These are phyloP conservation scores for Cosmia pyralina DNA, from an alignment of 2,888 invertebrate species.

Conservation along the genomic window DNA sequence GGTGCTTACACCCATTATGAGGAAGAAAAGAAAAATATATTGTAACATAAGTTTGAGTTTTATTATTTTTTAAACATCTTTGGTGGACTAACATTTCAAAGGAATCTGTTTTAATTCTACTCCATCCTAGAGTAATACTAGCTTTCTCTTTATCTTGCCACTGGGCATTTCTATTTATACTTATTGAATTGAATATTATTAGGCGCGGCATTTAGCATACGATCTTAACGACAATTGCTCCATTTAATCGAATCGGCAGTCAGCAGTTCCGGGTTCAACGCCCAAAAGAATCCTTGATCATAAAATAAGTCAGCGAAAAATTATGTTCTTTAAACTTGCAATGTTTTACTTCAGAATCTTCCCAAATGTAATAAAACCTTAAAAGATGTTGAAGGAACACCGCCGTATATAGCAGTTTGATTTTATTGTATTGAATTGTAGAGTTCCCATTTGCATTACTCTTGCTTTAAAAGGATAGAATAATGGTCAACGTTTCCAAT, in stretches of 20 bases:
- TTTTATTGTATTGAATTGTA: slow-evolving; percentile 66
- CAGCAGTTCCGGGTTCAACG: slow-evolving; percentile 46
- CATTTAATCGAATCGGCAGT: neutral
- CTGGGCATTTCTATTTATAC: slow-evolving; percentile 41
- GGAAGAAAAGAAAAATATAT: too few relatives aligned
- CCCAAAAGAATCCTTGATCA: slow-evolving; percentile 6
- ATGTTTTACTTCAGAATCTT: slow-evolving; percentile 32
- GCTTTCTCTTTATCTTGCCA: slow-evolving; percentile 36
- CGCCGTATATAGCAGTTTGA: slow-evolving; percentile 51
- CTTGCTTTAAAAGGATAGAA: slow-evolving; percentile 60
- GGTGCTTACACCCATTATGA: too few relatives aligned
- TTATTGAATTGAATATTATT: slow-evolving; percentile 53
- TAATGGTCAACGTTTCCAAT: slow-evolving; percentile 59
- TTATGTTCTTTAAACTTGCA: slow-evolving; percentile 7
- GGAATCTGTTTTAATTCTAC: slow-evolving; percentile 14
- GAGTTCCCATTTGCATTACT: slow-evolving; percentile 54
- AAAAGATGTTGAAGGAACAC: slow-evolving; percentile 34
- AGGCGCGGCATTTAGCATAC: slow-evolving; percentile 40
- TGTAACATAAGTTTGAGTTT: neutral
- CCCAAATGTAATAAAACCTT: slow-evolving; percentile 40
- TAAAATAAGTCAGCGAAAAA: slow-evolving; percentile 14
- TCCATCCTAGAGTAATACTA: slow-evolving; percentile 15
- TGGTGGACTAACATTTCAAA: neutral
- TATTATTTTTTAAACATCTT: neutral
- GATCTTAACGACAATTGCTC: slow-evolving; percentile 46